Percentiles rank a stretch among this genome's conserved stretches.
phyloP scores from a whole-genome alignment of 2,113 vertebrate genomes.

The Lethenteron reissneri region DNA sequence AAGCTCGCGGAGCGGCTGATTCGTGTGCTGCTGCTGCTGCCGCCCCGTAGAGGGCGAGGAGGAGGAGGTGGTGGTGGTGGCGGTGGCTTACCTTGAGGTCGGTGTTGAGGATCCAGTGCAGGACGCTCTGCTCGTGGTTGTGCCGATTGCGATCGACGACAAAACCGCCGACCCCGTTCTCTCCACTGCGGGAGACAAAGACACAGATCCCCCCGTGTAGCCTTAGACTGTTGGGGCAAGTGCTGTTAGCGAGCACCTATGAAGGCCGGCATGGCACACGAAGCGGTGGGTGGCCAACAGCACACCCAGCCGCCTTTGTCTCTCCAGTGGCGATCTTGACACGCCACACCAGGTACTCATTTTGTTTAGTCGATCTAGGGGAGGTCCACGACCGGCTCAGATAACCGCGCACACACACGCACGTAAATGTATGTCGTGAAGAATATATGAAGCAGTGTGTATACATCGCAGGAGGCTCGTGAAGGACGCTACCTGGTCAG shows the following conservation, averaged over 20 bases:
- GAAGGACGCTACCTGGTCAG: too few relatives aligned
- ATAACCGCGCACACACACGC: too few relatives aligned
- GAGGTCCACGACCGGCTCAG: neutral
- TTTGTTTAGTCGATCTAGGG: neutral
- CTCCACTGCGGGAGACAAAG: constrained; percentile 33
- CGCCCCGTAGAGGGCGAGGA: neutral
- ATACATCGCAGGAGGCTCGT: too few relatives aligned
- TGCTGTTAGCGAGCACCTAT: neutral
- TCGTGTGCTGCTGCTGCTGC: too few relatives aligned
- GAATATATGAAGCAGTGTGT: too few relatives aligned
- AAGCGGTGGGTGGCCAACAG: neutral
- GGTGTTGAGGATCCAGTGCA: constrained; percentile 88
- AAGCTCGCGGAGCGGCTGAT: neutral
- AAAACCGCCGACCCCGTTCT: constrained; percentile 84
- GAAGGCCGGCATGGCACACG: neutral
- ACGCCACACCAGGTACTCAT: neutral
- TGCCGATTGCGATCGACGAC: constrained; percentile 54
- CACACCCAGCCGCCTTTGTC: neutral
- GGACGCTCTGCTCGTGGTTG: constrained; percentile 64
- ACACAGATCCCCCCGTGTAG: neutral
- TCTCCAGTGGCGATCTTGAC: too few relatives aligned
- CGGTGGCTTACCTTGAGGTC: constrained; percentile 57
- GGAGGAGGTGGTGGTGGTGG: too few relatives aligned
- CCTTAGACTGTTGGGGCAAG: neutral
- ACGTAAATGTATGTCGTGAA: too few relatives aligned